These are phyloP conservation scores for Zygothrica quintamaculata DNA, from an alignment of 2,888 invertebrate species.

Conservation along the genomic window DNA sequence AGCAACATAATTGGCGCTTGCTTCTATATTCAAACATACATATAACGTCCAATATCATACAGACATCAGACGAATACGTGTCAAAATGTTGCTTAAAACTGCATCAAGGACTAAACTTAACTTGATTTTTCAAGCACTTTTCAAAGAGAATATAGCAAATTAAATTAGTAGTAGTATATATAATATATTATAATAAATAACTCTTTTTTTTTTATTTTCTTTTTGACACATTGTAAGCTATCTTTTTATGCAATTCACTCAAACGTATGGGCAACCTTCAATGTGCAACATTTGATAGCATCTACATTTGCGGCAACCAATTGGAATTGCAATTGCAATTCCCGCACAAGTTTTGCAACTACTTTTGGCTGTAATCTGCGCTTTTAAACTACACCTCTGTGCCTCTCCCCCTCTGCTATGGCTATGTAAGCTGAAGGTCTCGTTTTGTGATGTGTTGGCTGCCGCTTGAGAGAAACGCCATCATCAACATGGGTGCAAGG, in stretches of 20 bases:
- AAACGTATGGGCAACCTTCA: too few relatives aligned
- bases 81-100: not conserved
- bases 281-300: conserved; percentile 7
- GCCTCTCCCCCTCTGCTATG: conserved; percentile 1
- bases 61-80: too few relatives aligned
- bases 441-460: conserved; percentile 1
- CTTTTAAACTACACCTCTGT: conserved; percentile 32
- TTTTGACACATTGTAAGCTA: too few relatives aligned
- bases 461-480: conserved; percentile 5
- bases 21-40: conserved; percentile 3
- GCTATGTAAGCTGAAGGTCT: not conserved
- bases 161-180: too few relatives aligned
- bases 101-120: too few relatives aligned
- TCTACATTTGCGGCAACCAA: too few relatives aligned
- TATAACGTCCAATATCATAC: not conserved
- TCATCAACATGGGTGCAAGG: not conserved
- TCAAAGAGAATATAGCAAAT: too few relatives aligned
- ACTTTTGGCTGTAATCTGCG: conserved; percentile 50
- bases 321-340: not conserved
- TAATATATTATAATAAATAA: too few relatives aligned
- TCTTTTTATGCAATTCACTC: too few relatives aligned
- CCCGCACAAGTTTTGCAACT: conserved; percentile 30
- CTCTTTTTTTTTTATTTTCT: too few relatives aligned
- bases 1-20: conserved; percentile 22
- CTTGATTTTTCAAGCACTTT: too few relatives aligned